Evolutionary conservation across 2,797 vertebrate genomes (phyloP), one percentile per base, ranked within the genome.

Genomic region (Peromyscus aztecus): DNA sequence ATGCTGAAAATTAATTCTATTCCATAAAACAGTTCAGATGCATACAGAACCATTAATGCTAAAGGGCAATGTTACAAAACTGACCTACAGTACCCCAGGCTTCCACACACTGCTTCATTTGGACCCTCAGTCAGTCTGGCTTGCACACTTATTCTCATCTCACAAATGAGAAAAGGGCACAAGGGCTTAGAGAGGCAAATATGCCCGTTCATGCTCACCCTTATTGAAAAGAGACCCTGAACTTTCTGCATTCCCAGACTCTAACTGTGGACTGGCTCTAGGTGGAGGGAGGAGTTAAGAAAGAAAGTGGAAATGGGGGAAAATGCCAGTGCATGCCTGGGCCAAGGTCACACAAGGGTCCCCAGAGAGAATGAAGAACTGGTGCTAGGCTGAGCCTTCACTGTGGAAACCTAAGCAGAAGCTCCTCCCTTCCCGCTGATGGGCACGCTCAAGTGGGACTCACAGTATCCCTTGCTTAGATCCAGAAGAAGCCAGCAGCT

Each of bases 271-370:
- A 6, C n/a, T 11, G 73, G 43, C 77, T 80, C 46, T 10, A 3
- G 0, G 0, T 4, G 61, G 7, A 11, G 77, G 7, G 5, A 10
- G 77, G 7, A 67, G 23, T 57, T 37, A 9, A 12, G 31, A 13
- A 4, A 29, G 14, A 43, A 71, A 3, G 37, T 67, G 13, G 82
- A 71, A 84, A 55, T 40, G 19, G 61, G 65, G 19, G 37, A 11
- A 86, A 59, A 49, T 19, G 29, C 2, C 31, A n/a, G 78, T 23
- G 1, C 4, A 11, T n/a, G 12, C n/a, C 37, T 37, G 16, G n/a
- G 40, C 1, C 23, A 16, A 27, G 21, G 9, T 23, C 75, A 8
- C 0, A 7, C 23, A 0, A 3, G n/a, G 52, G 46, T 27, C 19
- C 16, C 23, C 81, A 10, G 29, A 21, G 59, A 81, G 17, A 82